Evolutionary conservation across 2,797 vertebrate genomes (phyloP), one percentile per base, ranked within the genome.

Genomic region (Danio albolineatus): DNA sequence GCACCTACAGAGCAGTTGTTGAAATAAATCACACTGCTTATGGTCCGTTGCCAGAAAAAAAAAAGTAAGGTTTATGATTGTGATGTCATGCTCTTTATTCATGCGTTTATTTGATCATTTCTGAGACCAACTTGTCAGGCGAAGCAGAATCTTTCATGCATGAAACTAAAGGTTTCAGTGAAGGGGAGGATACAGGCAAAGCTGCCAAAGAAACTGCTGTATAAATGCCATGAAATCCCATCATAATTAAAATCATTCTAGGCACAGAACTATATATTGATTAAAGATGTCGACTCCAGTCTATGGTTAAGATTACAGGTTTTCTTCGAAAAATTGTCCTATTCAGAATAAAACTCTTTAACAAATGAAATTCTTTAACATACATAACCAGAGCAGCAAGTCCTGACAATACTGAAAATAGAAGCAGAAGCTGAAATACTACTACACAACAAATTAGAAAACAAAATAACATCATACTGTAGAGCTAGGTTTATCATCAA

Each of bases 1-100:
- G 49, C n/a, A 77, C 70, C 59, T 65, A 57, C 59, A 77, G 10
- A 41, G 74, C 9, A 17, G 51, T 5, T 64, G 21, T 64, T 78
- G 70, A 57, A 73, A 51, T 72, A 59, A 43, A 39, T 39, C 43
- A 64, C 60, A 54, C 46, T 56, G 53, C 7, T 76, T 16, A 4
- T 51, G 6, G 36, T 17, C 64, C 17, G 39, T 10, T 75, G 7
- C 59, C 36, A 19, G 12, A 53, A 59, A 21, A n/a, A 54, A 12
- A 19, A 9, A 51, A 49, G 19, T 39, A 44, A 16, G 36, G 9
- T 13, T 61, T 28, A 43, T 60, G 13, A 51, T 13, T 70, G 44
- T 2, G 17, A 49, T 48, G 28, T 28, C 28, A 28, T 28, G 59
- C 4, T 59, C 54, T 49, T 41, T 8, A 21, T 51, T 17, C 54